Base-by-base conservation (phyloP, 2,888 invertebrate genomes). In the Lepidocyrtoides sp. region DNA sequence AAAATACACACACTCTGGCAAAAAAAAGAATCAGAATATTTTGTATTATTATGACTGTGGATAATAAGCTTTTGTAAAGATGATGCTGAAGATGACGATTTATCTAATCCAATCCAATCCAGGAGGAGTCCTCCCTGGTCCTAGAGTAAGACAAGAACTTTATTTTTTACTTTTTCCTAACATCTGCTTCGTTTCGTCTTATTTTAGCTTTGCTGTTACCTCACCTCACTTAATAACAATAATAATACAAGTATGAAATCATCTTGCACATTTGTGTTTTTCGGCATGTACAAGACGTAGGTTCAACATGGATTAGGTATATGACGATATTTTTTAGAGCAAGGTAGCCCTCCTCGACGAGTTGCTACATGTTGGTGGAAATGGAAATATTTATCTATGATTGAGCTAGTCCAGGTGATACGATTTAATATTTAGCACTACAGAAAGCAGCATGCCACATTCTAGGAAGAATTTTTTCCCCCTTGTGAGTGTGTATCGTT, bases 401-500 rank as follows among this genome's bases (percentile, higher is more conserved):
- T 89, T 89, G 89, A 89, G 83, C 29, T 48, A 83, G 83, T 83
- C 89, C 89, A 89, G 89, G 89, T 89, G 89, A 89, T 75, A 72
- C 32, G 17, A 44, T 44, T 48, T 72, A 81, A 72, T 69, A 89
- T 51, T 12, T 54, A 51, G 23, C 36, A 36, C 1, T n/a, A 23
- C 14, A 63, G 17, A 8, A 72, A 8, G 48, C 48, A 69, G 26
- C 29, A 29, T 79, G 20, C 77, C 26, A 32, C n/a, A 23, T 79
- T 54, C 77, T 79, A 29, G 29, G 54, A 79, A 79, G 54, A 4
- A 3, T 48, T 20, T 54, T 82, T 48, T 83, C 23, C 26, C 7
- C 29, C n/a, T 32, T 32, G 14, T 44, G 81, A n/a, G 32, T 83
- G 36, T 69, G 84, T 48, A 84, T 69, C 51, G 69, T 84, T 54